phyloP scores from a whole-genome alignment of 2,888 invertebrate species.

The Drosophila heteroneura region DNA sequence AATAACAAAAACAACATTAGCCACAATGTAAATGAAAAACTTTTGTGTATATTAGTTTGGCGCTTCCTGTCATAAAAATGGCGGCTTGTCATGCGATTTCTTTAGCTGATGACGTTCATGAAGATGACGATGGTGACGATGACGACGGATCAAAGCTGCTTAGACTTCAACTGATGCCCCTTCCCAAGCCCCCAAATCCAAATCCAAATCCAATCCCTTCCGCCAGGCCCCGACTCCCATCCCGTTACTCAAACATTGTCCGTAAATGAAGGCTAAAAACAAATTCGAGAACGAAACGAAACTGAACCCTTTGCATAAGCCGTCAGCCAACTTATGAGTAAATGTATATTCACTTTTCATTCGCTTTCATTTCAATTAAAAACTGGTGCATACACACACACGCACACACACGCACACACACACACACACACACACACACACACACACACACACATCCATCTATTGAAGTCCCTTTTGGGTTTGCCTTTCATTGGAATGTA shows the following conservation, averaged over 20 bases:
- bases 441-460: not conserved
- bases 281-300: slow-evolving; percentile 13
- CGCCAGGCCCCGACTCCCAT: no score
- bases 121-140: slow-evolving; percentile 15
- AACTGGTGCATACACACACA: slow-evolving; percentile 11
- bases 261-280: slow-evolving; percentile 8
- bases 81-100: slow-evolving; percentile 77
- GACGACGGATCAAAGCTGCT: slow-evolving; percentile 1
- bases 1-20: slow-evolving; percentile 47
- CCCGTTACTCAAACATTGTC: not conserved
- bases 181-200: not conserved
- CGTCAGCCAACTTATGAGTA: slow-evolving; percentile 24
- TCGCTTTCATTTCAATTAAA: slow-evolving; percentile 48
- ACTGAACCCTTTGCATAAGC: slow-evolving; percentile 54
- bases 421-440: not conserved
- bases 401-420: not conserved
- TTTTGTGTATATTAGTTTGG: slow-evolving; percentile 63
- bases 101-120: slow-evolving; percentile 45
- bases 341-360: slow-evolving; percentile 9
- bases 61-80: slow-evolving; percentile 70
- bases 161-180: not conserved
- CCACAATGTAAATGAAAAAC: slow-evolving; percentile 71
- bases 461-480: slow-evolving; percentile 6
- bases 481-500: slow-evolving; percentile 11
- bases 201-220: not conserved